Conservation (phyloP, 1,140 invertebrate species). For the Lepeophtheirus salmonis region DNA sequence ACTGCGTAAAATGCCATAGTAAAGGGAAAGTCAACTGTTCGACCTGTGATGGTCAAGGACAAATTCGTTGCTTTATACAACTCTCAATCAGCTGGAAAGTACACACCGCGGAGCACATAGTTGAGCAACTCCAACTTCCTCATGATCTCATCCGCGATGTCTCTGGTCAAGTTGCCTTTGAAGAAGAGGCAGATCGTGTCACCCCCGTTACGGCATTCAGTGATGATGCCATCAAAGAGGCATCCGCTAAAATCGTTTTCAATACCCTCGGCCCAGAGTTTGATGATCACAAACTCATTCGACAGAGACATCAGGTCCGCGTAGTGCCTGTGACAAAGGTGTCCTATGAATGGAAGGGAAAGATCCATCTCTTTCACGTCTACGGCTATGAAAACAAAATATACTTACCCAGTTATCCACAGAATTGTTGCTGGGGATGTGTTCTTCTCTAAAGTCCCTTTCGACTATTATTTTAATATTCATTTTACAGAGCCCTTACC, state of each 20-base stretch:
- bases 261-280: constrained; percentile 27
- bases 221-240: constrained; percentile 34
- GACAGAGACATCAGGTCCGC: constrained; percentile 34
- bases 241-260: constrained; percentile 31
- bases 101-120: constrained; percentile 30
- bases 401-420: constrained; percentile 35
- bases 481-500: no score
- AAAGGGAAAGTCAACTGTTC: constrained; percentile 31
- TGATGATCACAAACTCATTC: constrained; percentile 29
- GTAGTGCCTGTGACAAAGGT: constrained; percentile 33
- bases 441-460: constrained; percentile 24
- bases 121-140: constrained; percentile 32
- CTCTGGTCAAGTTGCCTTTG: constrained; percentile 33
- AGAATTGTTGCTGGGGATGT: constrained; percentile 37
- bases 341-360: constrained; percentile 30
- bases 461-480: no score
- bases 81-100: constrained; percentile 34
- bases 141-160: constrained; percentile 33
- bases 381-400: constrained; percentile 35
- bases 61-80: constrained; percentile 33
- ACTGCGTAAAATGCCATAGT: constrained; percentile 20
- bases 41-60: constrained; percentile 31
- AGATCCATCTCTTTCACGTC: constrained; percentile 30
- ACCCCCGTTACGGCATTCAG: constrained; percentile 34
- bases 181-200: constrained; percentile 32